Evolutionary conservation across 2,888 invertebrate species (phyloP).

Genomic region (Nysson spinosus): DNA sequence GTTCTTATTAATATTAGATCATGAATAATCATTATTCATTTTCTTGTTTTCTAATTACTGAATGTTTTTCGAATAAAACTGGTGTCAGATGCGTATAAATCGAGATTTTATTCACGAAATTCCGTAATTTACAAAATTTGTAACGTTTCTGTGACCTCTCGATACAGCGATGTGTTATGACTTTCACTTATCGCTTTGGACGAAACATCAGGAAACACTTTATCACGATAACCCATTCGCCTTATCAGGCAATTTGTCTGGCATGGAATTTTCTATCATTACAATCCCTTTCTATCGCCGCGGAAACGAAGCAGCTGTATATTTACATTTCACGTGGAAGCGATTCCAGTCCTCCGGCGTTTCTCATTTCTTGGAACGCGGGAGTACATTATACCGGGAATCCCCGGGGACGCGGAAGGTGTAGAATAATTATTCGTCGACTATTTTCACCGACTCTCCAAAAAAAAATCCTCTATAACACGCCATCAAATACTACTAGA

Average conservation of each 20-base stretch:
- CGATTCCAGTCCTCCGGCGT: slow-evolving; percentile 7
- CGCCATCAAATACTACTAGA: too few relatives aligned
- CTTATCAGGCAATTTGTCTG: slow-evolving; percentile 33
- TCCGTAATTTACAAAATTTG: too few relatives aligned
- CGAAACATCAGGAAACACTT: slow-evolving; percentile 11
- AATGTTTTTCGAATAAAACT: too few relatives aligned
- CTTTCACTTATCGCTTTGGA: slow-evolving; percentile 12
- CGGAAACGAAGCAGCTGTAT: slow-evolving; percentile 15
- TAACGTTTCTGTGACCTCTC: slow-evolving; percentile 21
- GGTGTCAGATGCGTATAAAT: too few relatives aligned
- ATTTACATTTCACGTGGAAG: slow-evolving; percentile 12
- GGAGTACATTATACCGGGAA: neutral
- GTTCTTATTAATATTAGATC: too few relatives aligned
- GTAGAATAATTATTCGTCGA: too few relatives aligned
- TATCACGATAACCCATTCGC: slow-evolving; percentile 20
- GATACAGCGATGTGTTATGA: slow-evolving; percentile 31
- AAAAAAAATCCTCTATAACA: too few relatives aligned
- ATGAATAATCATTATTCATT: too few relatives aligned
- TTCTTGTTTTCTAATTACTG: too few relatives aligned
- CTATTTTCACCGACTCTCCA: too few relatives aligned
- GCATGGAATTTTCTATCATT: slow-evolving; percentile 49
- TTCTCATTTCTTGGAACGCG: slow-evolving; percentile 12
- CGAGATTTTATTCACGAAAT: too few relatives aligned
- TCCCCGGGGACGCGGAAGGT: neutral
- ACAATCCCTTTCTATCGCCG: slow-evolving; percentile 28